These are phyloP conservation scores for Actenoides hombroni DNA, from an alignment of 2,113 vertebrate species.

Conservation along the genomic window DNA sequence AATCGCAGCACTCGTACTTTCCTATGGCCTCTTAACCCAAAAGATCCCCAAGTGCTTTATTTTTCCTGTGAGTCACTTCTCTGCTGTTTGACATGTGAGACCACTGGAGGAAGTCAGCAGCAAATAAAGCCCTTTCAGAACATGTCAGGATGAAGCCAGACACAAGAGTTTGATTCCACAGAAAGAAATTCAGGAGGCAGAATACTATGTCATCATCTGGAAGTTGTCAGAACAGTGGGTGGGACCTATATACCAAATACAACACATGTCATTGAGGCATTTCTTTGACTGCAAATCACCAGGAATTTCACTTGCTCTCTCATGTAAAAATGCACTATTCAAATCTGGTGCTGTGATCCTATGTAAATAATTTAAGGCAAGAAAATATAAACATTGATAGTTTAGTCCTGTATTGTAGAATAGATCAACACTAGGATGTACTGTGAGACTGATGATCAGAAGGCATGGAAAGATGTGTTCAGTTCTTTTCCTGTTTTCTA, in stretches of 20 bases:
- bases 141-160: background rate
- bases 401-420: background rate
- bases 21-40: background rate
- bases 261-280: background rate
- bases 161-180: background rate
- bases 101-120: background rate
- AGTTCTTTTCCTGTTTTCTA: conserved; percentile 3
- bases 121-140: background rate
- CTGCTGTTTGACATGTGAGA: background rate
- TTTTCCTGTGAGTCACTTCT: background rate
- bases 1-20: background rate
- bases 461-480: background rate
- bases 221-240: background rate
- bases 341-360: conserved; percentile 28
- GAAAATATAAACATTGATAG: background rate
- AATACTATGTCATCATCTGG: background rate
- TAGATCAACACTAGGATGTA: background rate
- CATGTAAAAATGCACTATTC: background rate
- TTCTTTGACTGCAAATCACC: background rate
- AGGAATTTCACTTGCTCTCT: background rate
- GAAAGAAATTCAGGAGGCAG: background rate
- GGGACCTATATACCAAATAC: background rate
- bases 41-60: conserved; percentile 22
- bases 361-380: conserved; percentile 34
- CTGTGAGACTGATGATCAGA: conserved; percentile 2